phyloP scores from a whole-genome alignment of 2,888 invertebrate species.

The Drosophila mimica region DNA sequence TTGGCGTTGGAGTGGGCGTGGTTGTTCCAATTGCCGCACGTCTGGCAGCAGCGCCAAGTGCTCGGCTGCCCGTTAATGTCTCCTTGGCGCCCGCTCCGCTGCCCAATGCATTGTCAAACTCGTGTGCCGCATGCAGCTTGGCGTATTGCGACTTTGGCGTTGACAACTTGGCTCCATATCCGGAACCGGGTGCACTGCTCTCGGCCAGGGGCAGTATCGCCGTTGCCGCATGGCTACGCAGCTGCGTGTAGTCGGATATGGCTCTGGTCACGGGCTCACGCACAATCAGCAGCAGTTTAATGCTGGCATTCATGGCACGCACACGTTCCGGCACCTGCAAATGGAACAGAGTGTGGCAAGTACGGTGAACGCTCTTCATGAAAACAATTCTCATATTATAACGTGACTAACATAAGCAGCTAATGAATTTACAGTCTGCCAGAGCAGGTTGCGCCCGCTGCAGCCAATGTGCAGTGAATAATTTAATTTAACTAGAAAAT shows the following conservation, averaged over 20 bases:
- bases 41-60: slow-evolving; percentile 26
- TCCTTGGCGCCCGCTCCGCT: slow-evolving; percentile 75
- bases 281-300: slow-evolving; percentile 96
- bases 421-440: slow-evolving; percentile 58
- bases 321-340: slow-evolving; percentile 95
- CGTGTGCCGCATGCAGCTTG: slow-evolving; percentile 79
- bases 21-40: slow-evolving; percentile 54
- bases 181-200: slow-evolving; percentile 49
- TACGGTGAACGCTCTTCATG: not conserved
- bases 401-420: slow-evolving; percentile 38
- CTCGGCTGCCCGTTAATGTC: slow-evolving; percentile 47
- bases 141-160: slow-evolving; percentile 74
- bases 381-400: slow-evolving; percentile 39
- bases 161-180: slow-evolving; percentile 54
- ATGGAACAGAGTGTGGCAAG: not conserved
- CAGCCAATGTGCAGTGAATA: slow-evolving; percentile 70
- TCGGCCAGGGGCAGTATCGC: slow-evolving; percentile 87
- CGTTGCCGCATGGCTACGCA: slow-evolving; percentile 92
- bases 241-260: slow-evolving; percentile 98
- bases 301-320: slow-evolving; percentile 95
- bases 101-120: slow-evolving; percentile 82
- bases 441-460: slow-evolving; percentile 28
- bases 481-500: slow-evolving; percentile 79
- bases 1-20: slow-evolving; percentile 66
- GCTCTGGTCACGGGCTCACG: slow-evolving; percentile 98